Percentiles rank a stretch among this genome's conserved stretches.
Conservation (phyloP, 2,888 invertebrate species). For the Sinhomidia bicolor region DNA sequence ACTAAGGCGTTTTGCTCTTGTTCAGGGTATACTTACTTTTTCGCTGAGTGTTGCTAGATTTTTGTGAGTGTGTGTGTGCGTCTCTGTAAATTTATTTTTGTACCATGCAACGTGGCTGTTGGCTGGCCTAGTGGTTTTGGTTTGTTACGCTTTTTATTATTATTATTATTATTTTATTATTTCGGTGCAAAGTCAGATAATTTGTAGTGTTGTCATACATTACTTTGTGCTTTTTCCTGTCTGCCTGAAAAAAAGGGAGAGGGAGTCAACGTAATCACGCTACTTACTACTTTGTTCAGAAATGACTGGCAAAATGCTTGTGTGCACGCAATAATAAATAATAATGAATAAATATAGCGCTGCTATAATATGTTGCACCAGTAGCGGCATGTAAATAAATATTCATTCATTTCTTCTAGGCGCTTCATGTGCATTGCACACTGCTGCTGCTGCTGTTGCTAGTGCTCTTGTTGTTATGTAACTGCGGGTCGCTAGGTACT, state of each 20-base stretch:
- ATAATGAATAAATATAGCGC: conserved; percentile 8
- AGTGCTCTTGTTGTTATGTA: too few relatives aligned
- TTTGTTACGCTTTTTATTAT: conserved; percentile 1
- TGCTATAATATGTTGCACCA: too few relatives aligned
- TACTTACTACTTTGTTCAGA: background rate
- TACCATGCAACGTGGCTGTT: background rate
- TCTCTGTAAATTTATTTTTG: background rate
- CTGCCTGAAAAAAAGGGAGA: background rate
- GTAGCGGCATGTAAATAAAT: too few relatives aligned
- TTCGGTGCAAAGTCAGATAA: conserved; percentile 39
- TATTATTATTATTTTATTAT: conserved; percentile 16
- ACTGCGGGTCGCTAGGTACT: too few relatives aligned
- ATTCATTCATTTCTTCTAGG: too few relatives aligned
- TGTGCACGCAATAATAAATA: conserved; percentile 49
- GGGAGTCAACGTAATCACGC: conserved; percentile 23
- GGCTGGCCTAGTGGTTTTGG: background rate
- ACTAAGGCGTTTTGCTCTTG: background rate
- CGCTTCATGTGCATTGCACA: too few relatives aligned
- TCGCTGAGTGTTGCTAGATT: background rate
- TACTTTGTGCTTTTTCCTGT: conserved; percentile 32
- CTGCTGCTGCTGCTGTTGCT: too few relatives aligned
- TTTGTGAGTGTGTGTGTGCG: background rate
- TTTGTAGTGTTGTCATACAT: conserved; percentile 30
- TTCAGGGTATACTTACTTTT: conserved; percentile 9
- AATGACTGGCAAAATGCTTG: background rate